Percentiles rank a stretch among this genome's conserved stretches.
phyloP scores from a whole-genome alignment of 2,888 invertebrate genomes.

The Gortyna flavago region DNA sequence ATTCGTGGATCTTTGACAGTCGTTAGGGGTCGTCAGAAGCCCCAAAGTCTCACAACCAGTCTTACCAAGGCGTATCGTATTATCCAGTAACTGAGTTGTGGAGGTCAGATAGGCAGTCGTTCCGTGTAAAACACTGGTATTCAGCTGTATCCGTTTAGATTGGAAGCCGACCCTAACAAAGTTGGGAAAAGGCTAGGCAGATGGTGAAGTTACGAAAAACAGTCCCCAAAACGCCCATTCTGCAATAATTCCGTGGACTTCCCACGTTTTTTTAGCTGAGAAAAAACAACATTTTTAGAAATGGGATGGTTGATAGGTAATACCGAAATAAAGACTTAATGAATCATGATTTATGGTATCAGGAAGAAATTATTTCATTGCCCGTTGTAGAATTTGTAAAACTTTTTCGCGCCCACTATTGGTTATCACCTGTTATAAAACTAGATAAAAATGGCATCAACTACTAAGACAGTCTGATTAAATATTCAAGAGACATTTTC shows the following conservation, averaged over 20 bases:
- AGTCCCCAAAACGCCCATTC: background rate
- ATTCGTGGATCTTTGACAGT: too few relatives aligned
- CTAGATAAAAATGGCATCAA: background rate
- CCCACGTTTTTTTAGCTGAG: background rate
- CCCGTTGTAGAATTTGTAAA: background rate
- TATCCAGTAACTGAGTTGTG: too few relatives aligned
- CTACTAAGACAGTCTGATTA: conserved; percentile 9
- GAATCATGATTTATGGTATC: background rate
- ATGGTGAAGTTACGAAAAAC: background rate
- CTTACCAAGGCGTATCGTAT: too few relatives aligned
- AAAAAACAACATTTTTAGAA: background rate
- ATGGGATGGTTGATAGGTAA: background rate
- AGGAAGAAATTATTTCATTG: background rate
- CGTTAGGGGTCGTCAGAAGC: too few relatives aligned
- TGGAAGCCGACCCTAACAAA: too few relatives aligned
- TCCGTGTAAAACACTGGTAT: too few relatives aligned
- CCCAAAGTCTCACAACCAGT: too few relatives aligned
- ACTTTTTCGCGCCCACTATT: background rate
- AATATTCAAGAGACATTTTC: conserved; percentile 36
- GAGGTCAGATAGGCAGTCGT: too few relatives aligned
- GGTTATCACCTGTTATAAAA: background rate
- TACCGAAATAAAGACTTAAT: background rate
- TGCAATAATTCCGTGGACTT: too few relatives aligned
- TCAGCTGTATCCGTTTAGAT: too few relatives aligned
- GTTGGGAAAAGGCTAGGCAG: too few relatives aligned